Conservation (phyloP, 2,888 invertebrate genomes). For the Abrostola triplasia region DNA sequence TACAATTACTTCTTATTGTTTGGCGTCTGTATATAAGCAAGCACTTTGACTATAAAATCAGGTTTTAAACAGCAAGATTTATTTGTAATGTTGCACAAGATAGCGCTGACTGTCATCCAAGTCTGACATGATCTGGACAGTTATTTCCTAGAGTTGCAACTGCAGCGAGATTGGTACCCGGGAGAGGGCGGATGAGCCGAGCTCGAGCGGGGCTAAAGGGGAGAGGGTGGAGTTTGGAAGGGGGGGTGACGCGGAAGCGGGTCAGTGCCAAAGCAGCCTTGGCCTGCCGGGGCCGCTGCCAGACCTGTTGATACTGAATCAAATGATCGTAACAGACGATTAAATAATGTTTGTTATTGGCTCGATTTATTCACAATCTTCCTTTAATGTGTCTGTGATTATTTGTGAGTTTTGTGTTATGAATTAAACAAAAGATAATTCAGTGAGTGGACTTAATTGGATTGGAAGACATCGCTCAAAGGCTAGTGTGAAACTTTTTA, state of each 20-base stretch:
- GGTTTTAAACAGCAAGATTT: neutral
- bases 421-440: neutral
- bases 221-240: conserved; percentile 18
- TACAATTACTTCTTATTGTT: no score
- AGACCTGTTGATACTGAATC: conserved; percentile 76
- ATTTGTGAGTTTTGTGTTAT: conserved; percentile 9
- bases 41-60: neutral
- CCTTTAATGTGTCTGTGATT: conserved; percentile 23
- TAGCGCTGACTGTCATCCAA: conserved; percentile 15
- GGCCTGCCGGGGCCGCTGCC: conserved; percentile 61
- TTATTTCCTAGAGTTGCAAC: conserved; percentile 50
- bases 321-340: conserved; percentile 43
- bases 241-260: conserved; percentile 64
- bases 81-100: neutral
- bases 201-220: conserved; percentile 40
- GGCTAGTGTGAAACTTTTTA: neutral
- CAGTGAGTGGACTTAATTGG: neutral
- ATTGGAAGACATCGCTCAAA: neutral
- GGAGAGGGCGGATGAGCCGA: conserved; percentile 44
- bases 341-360: conserved; percentile 45
- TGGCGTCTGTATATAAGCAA: no score
- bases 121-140: conserved; percentile 21
- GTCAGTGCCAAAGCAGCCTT: conserved; percentile 79
- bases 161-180: conserved; percentile 50
- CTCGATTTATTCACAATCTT: conserved; percentile 20